Conservation (phyloP, 2,888 invertebrate species). For the Sarcophaga subvicina region DNA sequence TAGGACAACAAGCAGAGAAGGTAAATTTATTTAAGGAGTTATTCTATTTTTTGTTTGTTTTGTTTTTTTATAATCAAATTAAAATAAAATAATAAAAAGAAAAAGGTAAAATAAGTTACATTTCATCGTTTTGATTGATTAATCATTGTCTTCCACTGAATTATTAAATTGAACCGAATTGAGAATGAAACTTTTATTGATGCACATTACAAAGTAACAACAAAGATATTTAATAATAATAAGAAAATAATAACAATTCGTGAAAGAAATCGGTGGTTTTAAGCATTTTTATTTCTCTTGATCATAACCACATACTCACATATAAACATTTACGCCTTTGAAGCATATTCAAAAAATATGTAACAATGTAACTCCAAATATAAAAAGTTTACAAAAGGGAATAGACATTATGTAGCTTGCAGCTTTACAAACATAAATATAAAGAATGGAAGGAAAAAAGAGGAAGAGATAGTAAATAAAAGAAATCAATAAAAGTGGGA, state of each 20-base stretch:
- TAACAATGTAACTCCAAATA: conserved; percentile 43
- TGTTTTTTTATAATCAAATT: not conserved
- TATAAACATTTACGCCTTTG: conserved; percentile 35
- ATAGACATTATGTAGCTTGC: conserved; percentile 48
- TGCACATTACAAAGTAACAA: not conserved
- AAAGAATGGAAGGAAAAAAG: conserved; percentile 29
- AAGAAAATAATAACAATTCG: not conserved
- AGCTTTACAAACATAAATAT: conserved; percentile 49
- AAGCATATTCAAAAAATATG: conserved; percentile 30
- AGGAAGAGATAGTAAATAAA: conserved; percentile 3
- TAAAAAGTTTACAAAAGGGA: conserved; percentile 25
- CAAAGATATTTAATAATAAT: not conserved
- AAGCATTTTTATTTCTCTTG: conserved; percentile 11
- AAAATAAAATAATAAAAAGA: conserved; percentile 37
- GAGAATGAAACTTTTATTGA: not conserved
- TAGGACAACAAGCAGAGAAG: conserved; percentile 38
- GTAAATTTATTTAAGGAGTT: conserved; percentile 44
- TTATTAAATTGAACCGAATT: no score
- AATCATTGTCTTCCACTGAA: not conserved
- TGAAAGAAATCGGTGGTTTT: conserved; percentile 47
- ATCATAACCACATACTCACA: conserved; percentile 27
- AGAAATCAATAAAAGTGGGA: conserved; percentile 43
- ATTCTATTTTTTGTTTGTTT: conserved; percentile 34
- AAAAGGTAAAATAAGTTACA: conserved; percentile 37
- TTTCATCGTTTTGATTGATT: conserved; percentile 17